Percentiles rank a stretch among this genome's conserved stretches.
These are phyloP conservation scores for Pollachius pollachius DNA, from an alignment of 2,113 vertebrate species.

Conservation along the genomic window DNA sequence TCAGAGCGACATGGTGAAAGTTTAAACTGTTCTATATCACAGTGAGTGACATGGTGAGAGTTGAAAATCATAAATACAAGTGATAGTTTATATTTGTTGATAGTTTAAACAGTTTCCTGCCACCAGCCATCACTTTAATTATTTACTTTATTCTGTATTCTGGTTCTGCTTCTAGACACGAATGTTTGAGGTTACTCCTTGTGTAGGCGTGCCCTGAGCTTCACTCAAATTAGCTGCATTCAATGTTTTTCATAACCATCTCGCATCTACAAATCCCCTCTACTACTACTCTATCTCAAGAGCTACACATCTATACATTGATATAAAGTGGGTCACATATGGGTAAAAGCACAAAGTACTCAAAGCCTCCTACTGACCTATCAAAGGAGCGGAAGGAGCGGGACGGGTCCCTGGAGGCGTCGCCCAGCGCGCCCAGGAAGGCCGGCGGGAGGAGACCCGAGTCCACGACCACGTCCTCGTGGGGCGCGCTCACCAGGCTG, in stretches of 20 bases:
- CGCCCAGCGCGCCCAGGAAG: slow-evolving; percentile 81
- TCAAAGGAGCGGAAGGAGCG: slow-evolving; percentile 90
- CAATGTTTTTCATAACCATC: no score
- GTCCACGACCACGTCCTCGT: slow-evolving; percentile 81
- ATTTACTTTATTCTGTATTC: no score
- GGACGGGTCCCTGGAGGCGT: slow-evolving; percentile 69
- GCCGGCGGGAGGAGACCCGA: slow-evolving; percentile 79
- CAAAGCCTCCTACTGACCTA: slow-evolving; percentile 74
- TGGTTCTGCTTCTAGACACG: not conserved
- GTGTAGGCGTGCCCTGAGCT: no score
- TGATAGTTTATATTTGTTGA: slow-evolving; percentile 13
- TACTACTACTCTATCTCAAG: no score
- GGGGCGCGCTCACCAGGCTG: slow-evolving; percentile 85
- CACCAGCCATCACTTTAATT: slow-evolving; percentile 37
- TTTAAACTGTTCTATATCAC: slow-evolving; percentile 45
- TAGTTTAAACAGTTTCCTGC: slow-evolving; percentile 44
- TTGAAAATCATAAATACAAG: slow-evolving; percentile 47
- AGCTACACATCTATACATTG: no score
- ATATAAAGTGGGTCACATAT: not conserved
- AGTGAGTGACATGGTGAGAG: slow-evolving; percentile 40
- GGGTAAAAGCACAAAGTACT: not conserved
- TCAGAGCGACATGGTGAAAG: slow-evolving; percentile 34
- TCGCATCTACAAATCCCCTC: no score
- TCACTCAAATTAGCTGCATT: no score
- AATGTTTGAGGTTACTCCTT: slow-evolving; percentile 31